Percentiles rank a stretch among this genome's conserved stretches.
Evolutionary conservation across 1,140 invertebrate species (phyloP).

Genomic region (Drosophila micromelanica): DNA sequence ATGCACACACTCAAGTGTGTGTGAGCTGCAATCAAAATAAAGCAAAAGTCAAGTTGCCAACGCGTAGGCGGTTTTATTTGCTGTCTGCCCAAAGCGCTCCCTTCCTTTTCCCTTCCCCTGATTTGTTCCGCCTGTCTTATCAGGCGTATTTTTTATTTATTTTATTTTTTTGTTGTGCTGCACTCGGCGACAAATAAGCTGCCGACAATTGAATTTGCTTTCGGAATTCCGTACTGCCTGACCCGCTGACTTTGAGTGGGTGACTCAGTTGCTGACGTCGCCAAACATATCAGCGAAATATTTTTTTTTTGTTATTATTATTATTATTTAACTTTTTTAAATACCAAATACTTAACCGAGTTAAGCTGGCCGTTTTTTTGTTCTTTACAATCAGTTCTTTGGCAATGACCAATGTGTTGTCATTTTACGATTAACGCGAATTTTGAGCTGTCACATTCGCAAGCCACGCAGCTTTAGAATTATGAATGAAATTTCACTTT

Average conservation of each 20-base stretch:
- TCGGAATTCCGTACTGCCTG: conserved; percentile 9
- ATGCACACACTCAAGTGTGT: too few species aligned
- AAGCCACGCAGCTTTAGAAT: conserved; percentile 14
- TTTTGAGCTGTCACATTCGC: conserved; percentile 12
- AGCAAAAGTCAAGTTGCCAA: conserved; percentile 37
- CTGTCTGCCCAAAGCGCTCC: not conserved
- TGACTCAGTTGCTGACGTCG: conserved; percentile 37
- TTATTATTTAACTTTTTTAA: conserved; percentile 1
- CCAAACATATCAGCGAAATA: conserved; percentile 17
- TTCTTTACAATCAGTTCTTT: not conserved
- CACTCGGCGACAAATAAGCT: conserved; percentile 20
- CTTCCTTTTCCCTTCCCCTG: not conserved
- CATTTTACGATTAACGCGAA: conserved; percentile 38
- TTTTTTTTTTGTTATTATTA: conserved; percentile 3
- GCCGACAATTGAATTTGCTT: conserved; percentile 41
- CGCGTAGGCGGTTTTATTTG: conserved; percentile 34
- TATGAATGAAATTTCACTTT: conserved; percentile 51
- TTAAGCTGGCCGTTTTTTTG: conserved; percentile 13
- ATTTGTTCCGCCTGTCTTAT: conserved; percentile 2
- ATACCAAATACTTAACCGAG: conserved; percentile 29
- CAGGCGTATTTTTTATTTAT: conserved; percentile 13
- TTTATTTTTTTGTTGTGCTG: not conserved
- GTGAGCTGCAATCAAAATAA: conserved; percentile 38
- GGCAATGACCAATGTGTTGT: conserved; percentile 31
- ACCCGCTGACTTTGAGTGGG: conserved; percentile 7